These are phyloP conservation scores for Natrix natrix DNA, from an alignment of 2,797 vertebrate species.

Conservation along the genomic window DNA sequence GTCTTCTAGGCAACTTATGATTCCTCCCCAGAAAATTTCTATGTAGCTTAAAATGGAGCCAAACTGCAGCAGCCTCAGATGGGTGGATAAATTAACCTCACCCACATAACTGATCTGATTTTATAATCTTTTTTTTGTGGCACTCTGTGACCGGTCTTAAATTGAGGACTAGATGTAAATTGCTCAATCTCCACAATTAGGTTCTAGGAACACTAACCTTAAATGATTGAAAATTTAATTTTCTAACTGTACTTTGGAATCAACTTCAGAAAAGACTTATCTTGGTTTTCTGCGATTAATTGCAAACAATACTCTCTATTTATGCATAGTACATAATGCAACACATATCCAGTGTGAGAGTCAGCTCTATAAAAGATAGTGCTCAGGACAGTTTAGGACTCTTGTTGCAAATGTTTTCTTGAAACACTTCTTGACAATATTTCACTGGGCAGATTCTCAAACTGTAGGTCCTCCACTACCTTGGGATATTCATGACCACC, in stretches of 20 bases:
- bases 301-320: slow-evolving; percentile 61
- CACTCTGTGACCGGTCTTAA: not conserved
- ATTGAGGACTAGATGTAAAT: not conserved
- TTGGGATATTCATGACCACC: not conserved
- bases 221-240: slow-evolving; percentile 43
- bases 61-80: not conserved
- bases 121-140: not conserved
- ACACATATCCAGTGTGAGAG: slow-evolving; percentile 32
- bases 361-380: slow-evolving; percentile 49
- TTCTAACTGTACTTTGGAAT: slow-evolving; percentile 35
- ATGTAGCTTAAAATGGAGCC: not conserved
- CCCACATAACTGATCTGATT: not conserved
- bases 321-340: slow-evolving; percentile 18
- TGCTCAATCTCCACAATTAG: slow-evolving; percentile 29
- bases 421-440: slow-evolving; percentile 52
- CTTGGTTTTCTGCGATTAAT: slow-evolving; percentile 57
- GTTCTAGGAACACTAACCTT: slow-evolving; percentile 33
- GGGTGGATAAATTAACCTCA: not conserved
- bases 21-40: not conserved
- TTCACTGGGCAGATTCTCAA: not conserved
- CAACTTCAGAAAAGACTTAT: slow-evolving; percentile 38
- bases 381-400: slow-evolving; percentile 42
- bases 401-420: slow-evolving; percentile 46
- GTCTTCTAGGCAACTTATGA: not conserved
- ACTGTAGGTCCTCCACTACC: not conserved